Conservation (phyloP, 2,888 invertebrate species). For the Sialis fuliginosa region DNA sequence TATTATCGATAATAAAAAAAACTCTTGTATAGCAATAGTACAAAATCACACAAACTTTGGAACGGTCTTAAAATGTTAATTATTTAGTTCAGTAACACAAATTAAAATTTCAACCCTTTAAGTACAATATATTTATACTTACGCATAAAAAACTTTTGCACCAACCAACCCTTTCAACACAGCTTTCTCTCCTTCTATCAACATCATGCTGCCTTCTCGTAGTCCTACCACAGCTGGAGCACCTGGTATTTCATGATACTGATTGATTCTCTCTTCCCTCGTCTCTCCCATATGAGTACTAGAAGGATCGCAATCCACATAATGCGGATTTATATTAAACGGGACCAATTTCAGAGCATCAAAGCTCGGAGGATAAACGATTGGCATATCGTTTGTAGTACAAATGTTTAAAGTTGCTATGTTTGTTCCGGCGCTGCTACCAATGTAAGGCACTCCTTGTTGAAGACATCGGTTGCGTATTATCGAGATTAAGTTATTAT, state of each 20-base stretch:
- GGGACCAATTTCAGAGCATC: conserved; percentile 53
- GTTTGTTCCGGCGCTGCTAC: conserved; percentile 70
- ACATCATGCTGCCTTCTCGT: conserved; percentile 49
- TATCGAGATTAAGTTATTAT: conserved; percentile 40
- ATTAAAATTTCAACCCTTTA: too few species aligned
- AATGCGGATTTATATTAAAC: conserved; percentile 77
- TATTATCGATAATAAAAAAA: too few species aligned
- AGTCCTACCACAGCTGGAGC: conserved; percentile 47
- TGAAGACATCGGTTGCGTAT: conserved; percentile 43
- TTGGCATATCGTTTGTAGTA: conserved; percentile 82
- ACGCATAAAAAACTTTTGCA: conserved; percentile 48
- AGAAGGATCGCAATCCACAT: conserved; percentile 41
- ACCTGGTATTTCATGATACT: conserved; percentile 43
- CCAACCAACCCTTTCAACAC: conserved; percentile 40
- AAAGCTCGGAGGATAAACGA: conserved; percentile 57
- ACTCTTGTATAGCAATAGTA: too few species aligned
- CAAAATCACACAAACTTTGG: too few species aligned
- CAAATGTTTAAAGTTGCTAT: conserved; percentile 62
- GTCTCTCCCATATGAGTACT: conserved; percentile 63
- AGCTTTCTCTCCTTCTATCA: conserved; percentile 37
- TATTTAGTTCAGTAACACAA: too few species aligned
- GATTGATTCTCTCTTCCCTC: conserved; percentile 49
- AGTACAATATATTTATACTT: conserved; percentile 16
- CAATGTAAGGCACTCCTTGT: conserved; percentile 52
- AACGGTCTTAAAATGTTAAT: too few species aligned